phyloP scores from a whole-genome alignment of 2,113 vertebrate species.

The Zosterops pallidus region DNA sequence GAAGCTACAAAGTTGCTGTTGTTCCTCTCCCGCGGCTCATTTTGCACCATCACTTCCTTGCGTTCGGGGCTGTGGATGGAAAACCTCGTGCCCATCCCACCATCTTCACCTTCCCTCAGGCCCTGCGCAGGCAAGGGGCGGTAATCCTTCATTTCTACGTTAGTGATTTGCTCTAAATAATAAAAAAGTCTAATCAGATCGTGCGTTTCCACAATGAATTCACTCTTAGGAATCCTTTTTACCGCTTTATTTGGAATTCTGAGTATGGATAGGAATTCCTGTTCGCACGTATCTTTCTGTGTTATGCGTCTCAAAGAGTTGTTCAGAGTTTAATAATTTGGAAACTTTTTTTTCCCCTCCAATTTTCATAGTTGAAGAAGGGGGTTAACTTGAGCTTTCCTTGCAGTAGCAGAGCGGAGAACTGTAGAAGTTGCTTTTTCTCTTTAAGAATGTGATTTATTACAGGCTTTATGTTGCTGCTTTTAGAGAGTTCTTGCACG shows the following conservation, averaged over 20 bases:
- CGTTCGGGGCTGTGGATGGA: not conserved
- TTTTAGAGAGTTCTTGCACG: not conserved
- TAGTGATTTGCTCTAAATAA: not conserved
- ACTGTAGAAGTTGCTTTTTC: not conserved
- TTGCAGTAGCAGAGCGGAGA: not conserved
- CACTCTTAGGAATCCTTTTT: not conserved
- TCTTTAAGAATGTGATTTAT: not conserved
- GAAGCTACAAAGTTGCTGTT: not conserved
- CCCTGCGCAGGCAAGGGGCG: rapidly evolving
- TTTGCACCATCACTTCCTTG: not conserved
- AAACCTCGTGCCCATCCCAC: not conserved
- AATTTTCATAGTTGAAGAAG: rapidly evolving
- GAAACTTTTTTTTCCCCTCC: not conserved
- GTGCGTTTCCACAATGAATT: not conserved
- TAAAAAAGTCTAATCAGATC: rapidly evolving
- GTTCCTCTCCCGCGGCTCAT: not conserved
- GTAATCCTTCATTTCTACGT: rapidly evolving
- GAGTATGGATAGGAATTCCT: not conserved
- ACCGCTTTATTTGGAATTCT: not conserved
- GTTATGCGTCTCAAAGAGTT: not conserved
- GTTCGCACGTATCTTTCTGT: rapidly evolving
- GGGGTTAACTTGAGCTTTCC: not conserved
- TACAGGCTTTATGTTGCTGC: not conserved
- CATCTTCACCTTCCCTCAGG: not conserved
- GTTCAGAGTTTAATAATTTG: not conserved